Conservation (phyloP, 2,113 vertebrate species). For the Chionomys nivalis region DNA sequence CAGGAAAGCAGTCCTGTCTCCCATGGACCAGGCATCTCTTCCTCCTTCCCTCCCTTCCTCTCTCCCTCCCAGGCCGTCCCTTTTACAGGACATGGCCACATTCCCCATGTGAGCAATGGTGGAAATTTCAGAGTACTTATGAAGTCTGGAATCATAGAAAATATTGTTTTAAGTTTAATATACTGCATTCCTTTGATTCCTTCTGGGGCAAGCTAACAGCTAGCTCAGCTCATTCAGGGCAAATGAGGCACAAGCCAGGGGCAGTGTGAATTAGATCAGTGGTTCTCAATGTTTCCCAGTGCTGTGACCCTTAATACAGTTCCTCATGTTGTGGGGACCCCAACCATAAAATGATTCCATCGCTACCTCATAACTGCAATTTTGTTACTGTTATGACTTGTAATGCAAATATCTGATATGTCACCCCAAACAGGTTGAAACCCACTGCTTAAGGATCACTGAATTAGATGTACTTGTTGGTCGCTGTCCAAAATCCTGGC, state of each 20-base stretch:
- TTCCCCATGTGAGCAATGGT: not conserved
- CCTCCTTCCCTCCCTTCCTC: not conserved
- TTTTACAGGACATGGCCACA: not conserved
- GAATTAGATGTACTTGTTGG: not conserved
- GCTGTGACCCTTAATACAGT: not conserved
- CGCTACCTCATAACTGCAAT: not conserved
- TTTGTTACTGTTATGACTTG: not conserved
- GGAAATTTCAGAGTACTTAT: not conserved
- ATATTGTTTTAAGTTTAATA: not conserved
- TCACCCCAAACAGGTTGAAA: not conserved
- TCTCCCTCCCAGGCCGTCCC: not conserved
- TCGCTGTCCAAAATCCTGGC: not conserved
- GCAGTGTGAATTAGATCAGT: rapidly evolving
- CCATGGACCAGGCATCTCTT: no score
- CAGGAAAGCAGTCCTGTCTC: not conserved
- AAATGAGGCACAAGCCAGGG: not conserved
- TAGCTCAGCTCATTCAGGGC: not conserved
- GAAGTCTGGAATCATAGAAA: not conserved
- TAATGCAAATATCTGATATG: not conserved
- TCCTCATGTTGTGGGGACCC: not conserved
- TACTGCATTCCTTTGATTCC: not conserved
- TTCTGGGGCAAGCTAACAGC: not conserved
- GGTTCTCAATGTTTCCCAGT: not conserved
- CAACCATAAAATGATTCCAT: not conserved
- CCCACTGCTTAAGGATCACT: not conserved